Conservation (phyloP, 1,140 invertebrate species). For the Himalopsyche phryganea region DNA sequence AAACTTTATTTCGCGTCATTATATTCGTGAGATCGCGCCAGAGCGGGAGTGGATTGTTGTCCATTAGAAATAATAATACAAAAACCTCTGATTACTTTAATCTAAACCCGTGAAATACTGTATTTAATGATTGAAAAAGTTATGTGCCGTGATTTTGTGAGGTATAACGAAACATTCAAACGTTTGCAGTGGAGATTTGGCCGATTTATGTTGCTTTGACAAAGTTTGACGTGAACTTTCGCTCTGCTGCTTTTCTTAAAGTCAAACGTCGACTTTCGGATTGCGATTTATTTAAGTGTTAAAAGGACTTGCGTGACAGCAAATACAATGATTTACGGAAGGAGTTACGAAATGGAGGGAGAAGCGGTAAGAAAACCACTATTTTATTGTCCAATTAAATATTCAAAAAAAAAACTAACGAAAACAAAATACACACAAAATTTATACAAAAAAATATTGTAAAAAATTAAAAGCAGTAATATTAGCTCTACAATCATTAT, state of each 20-base stretch:
- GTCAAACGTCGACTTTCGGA: not conserved
- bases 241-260: constrained; percentile 6
- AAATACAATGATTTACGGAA: constrained; percentile 29
- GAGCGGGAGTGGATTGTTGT: constrained; percentile 3
- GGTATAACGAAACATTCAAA: not conserved
- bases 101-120: not conserved
- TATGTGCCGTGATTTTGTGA: constrained; percentile 23
- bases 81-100: constrained; percentile 8
- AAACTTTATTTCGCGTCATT: constrained; percentile 15
- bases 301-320: not conserved
- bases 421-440: no score
- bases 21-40: constrained; percentile 3
- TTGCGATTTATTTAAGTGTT: constrained; percentile 16
- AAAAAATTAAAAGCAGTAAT: no score
- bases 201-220: constrained; percentile 3
- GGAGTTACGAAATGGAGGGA: constrained; percentile 30
- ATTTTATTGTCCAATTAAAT: no score
- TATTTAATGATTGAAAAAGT: constrained; percentile 1
- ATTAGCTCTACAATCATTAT: no score
- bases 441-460: no score
- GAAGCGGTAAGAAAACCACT: constrained; percentile 23
- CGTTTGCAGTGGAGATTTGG: constrained; percentile 2
- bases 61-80: not conserved
- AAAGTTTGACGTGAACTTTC: constrained; percentile 15
- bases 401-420: no score